phyloP scores from a whole-genome alignment of 1,140 invertebrate species.

The Mizuhopecten yessoensis region DNA sequence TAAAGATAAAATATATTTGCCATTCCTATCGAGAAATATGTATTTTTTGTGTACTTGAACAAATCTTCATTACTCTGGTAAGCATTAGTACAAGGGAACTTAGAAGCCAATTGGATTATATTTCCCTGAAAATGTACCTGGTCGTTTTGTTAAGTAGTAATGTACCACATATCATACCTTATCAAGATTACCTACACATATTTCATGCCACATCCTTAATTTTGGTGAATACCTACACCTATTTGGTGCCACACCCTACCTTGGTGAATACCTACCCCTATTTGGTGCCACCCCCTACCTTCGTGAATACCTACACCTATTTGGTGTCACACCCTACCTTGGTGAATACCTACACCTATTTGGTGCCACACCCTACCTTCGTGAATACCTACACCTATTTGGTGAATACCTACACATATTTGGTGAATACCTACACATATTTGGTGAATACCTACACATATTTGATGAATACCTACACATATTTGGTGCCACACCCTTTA shows the following conservation, averaged over 20 bases:
- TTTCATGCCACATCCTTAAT: neutral
- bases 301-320: neutral
- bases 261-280: neutral
- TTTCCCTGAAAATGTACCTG: no score
- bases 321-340: constrained; percentile 14
- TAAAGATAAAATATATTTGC: no score
- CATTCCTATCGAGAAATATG: no score
- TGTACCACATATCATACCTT: no score
- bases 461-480: constrained; percentile 69
- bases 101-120: no score
- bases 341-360: neutral
- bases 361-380: neutral
- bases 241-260: constrained; percentile 24
- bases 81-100: no score
- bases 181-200: no score
- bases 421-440: neutral
- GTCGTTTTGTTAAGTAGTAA: no score
- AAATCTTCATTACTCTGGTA: no score
- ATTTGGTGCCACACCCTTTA: neutral
- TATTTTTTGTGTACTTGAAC: no score
- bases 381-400: constrained; percentile 15
- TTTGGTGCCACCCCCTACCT: neutral
- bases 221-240: neutral
- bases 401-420: neutral
- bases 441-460: constrained; percentile 69